These are phyloP conservation scores for Ambastaia sidthimunki DNA, from an alignment of 2,797 vertebrate genomes.

Conservation along the genomic window DNA sequence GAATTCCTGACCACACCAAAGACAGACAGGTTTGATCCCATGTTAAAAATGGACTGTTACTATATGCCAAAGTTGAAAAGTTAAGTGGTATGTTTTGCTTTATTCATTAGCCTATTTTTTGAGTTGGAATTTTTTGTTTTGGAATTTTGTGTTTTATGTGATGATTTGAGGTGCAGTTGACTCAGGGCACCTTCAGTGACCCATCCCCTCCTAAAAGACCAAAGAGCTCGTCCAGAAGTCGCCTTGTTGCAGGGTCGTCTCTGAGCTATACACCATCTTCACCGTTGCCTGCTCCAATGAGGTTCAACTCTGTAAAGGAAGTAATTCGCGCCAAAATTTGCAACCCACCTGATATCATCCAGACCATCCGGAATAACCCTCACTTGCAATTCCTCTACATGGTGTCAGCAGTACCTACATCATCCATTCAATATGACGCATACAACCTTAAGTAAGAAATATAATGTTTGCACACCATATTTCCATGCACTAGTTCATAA, in stretches of 20 bases:
- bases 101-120: neutral
- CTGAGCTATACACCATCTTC: conserved; percentile 41
- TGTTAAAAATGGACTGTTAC: neutral
- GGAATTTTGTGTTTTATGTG: neutral
- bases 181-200: conserved; percentile 50
- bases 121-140: neutral
- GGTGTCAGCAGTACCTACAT: conserved; percentile 70
- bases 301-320: conserved; percentile 71
- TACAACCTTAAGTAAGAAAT: conserved; percentile 77
- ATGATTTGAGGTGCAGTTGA: conserved; percentile 56
- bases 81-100: neutral
- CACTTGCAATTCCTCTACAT: conserved; percentile 80
- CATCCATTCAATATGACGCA: conserved; percentile 75
- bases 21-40: conserved; percentile 70
- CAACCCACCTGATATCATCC: conserved; percentile 74
- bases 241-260: conserved; percentile 47
- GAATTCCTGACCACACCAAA: conserved; percentile 60
- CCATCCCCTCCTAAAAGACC: conserved; percentile 65
- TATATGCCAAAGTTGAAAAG: neutral
- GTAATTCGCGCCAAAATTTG: conserved; percentile 71
- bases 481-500: neutral
- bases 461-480: neutral
- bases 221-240: conserved; percentile 57
- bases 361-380: conserved; percentile 74
- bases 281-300: conserved; percentile 27